A percentile compares a stretch with the other conserved stretches of the same genome.
phyloP scores from a whole-genome alignment of 2,888 invertebrate genomes.

The Anaspis maculata region DNA sequence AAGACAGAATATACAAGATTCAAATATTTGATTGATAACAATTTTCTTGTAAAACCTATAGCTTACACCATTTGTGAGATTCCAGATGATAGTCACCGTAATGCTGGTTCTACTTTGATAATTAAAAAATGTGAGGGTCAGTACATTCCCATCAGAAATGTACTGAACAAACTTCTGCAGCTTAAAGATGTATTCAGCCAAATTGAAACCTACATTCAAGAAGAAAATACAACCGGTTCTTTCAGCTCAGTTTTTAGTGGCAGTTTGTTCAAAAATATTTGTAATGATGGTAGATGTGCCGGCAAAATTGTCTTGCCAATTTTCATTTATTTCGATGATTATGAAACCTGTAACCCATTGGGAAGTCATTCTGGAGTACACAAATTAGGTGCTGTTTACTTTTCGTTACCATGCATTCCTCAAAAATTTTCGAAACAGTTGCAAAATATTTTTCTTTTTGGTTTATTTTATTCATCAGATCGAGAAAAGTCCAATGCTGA shows the following conservation, averaged over 20 bases:
- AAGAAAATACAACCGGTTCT: no score
- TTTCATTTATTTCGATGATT: constrained; percentile 11
- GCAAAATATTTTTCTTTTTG: background rate
- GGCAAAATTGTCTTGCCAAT: constrained; percentile 5
- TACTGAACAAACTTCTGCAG: background rate
- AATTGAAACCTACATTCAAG: no score
- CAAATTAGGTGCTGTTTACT: constrained; percentile 10
- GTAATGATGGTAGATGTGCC: background rate
- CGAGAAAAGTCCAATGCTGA: background rate
- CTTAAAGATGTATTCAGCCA: background rate
- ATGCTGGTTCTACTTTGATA: no score
- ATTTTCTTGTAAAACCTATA: background rate
- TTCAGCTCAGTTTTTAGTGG: background rate
- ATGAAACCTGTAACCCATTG: constrained; percentile 11
- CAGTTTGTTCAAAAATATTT: background rate
- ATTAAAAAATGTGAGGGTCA: background rate
- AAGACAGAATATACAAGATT: background rate
- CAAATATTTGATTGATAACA: background rate
- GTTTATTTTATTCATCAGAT: no score
- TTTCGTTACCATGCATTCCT: background rate
- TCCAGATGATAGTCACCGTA: no score
- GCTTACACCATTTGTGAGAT: background rate
- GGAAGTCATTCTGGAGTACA: constrained; percentile 12
- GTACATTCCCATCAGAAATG: background rate
- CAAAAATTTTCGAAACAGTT: background rate